Conservation (phyloP, 2,888 invertebrate species). For the Siphonodentalium dalli region DNA sequence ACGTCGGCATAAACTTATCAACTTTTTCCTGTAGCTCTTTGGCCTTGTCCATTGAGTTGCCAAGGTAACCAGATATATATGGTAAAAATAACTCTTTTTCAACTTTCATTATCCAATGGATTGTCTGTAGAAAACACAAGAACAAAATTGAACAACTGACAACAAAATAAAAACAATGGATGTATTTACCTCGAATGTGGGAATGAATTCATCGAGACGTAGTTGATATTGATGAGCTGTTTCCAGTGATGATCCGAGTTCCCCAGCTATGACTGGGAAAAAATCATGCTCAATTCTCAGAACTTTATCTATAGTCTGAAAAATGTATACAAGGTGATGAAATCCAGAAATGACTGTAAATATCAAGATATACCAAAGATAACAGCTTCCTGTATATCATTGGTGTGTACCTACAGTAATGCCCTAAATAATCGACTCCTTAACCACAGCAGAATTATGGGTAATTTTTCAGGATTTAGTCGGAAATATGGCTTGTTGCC, state of each 20-base stretch:
- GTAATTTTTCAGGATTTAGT: no score
- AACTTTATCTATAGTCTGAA: slow-evolving; percentile 65
- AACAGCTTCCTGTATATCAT: no score
- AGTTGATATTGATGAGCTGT: slow-evolving; percentile 54
- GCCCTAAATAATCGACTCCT: no score
- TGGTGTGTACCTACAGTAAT: no score
- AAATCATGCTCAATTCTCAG: slow-evolving; percentile 75
- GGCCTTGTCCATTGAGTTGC: slow-evolving; percentile 47
- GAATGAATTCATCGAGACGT: slow-evolving; percentile 60
- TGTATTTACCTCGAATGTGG: slow-evolving; percentile 56
- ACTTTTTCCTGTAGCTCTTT: slow-evolving; percentile 52
- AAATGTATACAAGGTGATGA: no score
- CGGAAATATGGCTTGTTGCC: no score
- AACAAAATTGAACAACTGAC: neutral
- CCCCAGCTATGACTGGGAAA: slow-evolving; percentile 77
- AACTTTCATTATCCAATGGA: slow-evolving; percentile 54
- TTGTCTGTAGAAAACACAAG: slow-evolving; percentile 54
- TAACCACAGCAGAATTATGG: no score
- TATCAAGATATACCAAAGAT: no score
- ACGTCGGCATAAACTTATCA: slow-evolving; percentile 49
- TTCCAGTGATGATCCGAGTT: slow-evolving; percentile 70
- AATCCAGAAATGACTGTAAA: no score
- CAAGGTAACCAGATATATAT: slow-evolving; percentile 54
- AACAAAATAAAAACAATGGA: neutral
- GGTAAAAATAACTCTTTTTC: slow-evolving; percentile 59